Base-by-base conservation (phyloP, 2,113 vertebrate species). In the Chloebia gouldiae region DNA sequence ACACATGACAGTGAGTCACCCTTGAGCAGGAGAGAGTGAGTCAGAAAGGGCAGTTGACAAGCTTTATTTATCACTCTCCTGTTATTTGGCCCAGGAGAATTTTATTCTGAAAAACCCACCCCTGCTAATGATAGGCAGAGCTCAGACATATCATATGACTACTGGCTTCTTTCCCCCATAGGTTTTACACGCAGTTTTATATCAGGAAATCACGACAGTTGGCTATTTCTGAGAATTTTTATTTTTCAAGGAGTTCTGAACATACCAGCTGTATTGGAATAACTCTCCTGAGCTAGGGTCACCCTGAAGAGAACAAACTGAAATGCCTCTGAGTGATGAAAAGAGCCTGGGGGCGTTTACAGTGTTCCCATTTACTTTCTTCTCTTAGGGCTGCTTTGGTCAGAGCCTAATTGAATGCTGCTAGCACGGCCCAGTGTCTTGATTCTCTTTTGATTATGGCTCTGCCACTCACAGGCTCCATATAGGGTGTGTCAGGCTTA, bases 1-100 rank as follows among this genome's bases (percentile, higher is more conserved):
- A 88, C 95, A 65, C 63, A 92, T 94, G 95, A 90, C 93, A 83
- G 65, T 97, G 96, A 97, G 75, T 97, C 96, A 97, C 70, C 50
- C 59, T 91, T 73, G 65, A 92, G 89, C 72, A 93, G 90, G 95
- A 96, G 95, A 91, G 85, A 95, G 86, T 97, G 97, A 97, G 88
- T 97, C 96, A 97, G 96, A 95, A 92, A 94, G 94, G 84, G 45
- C 85, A 88, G 86, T 96, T 91, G 90, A 89, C 82, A 86, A 90
- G 72, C 94, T 95, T 93, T 96, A 95, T 94, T 95, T 94, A 93
- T 86, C 92, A 71, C 76, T 57, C 90, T 91, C 70, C 93, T 96
- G 82, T 95, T 93, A 94, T 95, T 95, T 95, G 77, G 83, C 76
- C 76, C 63, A 50, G 81, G 90, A 95, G 95, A 86, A 88, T 92